A percentile compares a stretch with the other conserved stretches of the same genome.
Conservation (phyloP, 2,113 vertebrate species). For the Hyperopisus bebe region DNA sequence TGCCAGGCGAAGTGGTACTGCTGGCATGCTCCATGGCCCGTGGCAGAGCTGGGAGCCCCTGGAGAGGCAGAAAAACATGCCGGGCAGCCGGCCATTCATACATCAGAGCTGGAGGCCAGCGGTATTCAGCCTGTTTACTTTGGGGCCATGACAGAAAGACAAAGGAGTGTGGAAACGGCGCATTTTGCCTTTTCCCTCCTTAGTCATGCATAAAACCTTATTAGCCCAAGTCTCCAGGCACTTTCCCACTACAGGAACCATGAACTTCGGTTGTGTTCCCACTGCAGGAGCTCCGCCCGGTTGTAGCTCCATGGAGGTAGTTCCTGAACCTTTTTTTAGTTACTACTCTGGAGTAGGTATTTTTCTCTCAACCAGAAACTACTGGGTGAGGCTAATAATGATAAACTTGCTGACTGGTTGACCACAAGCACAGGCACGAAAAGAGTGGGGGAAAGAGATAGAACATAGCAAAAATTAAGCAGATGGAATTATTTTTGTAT, state of each 20-base stretch:
- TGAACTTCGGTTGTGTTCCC: neutral
- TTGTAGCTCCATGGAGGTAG: neutral
- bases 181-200: neutral
- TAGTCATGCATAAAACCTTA: neutral
- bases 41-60: neutral
- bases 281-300: neutral
- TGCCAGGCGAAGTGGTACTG: neutral
- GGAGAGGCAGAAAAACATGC: neutral
- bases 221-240: neutral
- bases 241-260: neutral
- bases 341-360: neutral
- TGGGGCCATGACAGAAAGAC: neutral
- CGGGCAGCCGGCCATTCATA: neutral
- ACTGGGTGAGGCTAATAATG: neutral
- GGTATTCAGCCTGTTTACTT: neutral
- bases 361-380: neutral
- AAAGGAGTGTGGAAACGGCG: neutral
- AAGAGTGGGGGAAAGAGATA: neutral
- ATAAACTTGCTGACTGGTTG: neutral
- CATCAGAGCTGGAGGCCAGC: neutral
- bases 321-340: neutral
- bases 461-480: neutral
- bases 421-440: neutral
- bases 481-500: neutral
- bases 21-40: neutral